Evolutionary conservation across 2,888 invertebrate species (phyloP), one percentile per base, ranked within the genome.

Genomic region (Lydus trimaculatus): DNA sequence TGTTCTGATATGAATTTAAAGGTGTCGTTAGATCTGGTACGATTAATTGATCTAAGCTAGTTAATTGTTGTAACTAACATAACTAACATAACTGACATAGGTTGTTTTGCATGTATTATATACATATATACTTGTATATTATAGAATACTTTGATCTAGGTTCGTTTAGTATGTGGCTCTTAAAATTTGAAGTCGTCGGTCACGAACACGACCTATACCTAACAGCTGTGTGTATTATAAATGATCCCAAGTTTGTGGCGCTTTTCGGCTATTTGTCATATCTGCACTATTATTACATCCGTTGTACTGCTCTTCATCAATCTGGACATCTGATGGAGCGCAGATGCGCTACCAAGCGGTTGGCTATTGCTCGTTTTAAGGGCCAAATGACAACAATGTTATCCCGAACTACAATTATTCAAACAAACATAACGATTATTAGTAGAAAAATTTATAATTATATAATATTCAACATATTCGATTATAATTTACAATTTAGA

Each of bases 191-290:
- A 72, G 75, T 76, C 76, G 77, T 80, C 79, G 80, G 82, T 82
- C 82, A 82, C 81, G 77, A 79, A 75, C 76, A 76, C 79, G 81
- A 81, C 81, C 80, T 80, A 77, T 77, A 79, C 76, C 78, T 79
- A 76, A 77, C 85, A 85, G 83, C 85, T 84, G 85, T 84, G 85
- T 84, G 81, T 84, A 82, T 85, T 85, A 86, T 85, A 85, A 86
- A 86, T 85, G 86, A 84, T 84, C 82, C 81, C 80, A 84, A 84
- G 82, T 85, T 85, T 84, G 85, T 81, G 84, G 84, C 84, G 84
- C 84, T 84, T 83, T 82, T 83, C 81, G 79, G 81, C 85, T 83
- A 85, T 86, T 85, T 85, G 85, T 86, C 85, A 85, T 84, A 84
- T 84, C 83, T 83, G 81, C 84, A 83, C 82, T 83, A 83, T 83